These are phyloP conservation scores for Scarus forsteni DNA, from an alignment of 2,797 vertebrate species.

Conservation along the genomic window DNA sequence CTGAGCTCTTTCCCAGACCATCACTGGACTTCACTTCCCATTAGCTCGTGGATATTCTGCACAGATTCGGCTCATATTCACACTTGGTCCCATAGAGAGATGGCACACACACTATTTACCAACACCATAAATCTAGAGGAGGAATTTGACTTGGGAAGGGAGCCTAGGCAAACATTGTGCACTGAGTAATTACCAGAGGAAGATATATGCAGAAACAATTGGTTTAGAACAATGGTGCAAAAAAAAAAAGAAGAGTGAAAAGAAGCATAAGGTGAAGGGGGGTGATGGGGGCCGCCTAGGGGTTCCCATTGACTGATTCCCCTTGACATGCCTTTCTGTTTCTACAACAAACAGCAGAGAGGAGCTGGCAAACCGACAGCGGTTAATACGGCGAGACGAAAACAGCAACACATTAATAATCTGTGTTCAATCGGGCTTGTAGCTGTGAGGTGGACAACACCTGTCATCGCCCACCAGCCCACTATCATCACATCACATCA, in stretches of 20 bases:
- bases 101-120: conserved; percentile 25
- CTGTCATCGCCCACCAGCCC: conserved; percentile 35
- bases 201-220: conserved; percentile 49
- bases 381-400: conserved; percentile 46
- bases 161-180: conserved; percentile 39
- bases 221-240: conserved; percentile 24
- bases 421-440: conserved; percentile 55
- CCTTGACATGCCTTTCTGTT: conserved; percentile 33
- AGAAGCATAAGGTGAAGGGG: conserved; percentile 20
- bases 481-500: conserved; percentile 36
- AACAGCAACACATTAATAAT: conserved; percentile 41
- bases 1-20: conserved; percentile 61
- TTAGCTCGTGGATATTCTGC: conserved; percentile 50
- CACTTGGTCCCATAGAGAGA: conserved; percentile 14
- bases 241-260: conserved; percentile 27
- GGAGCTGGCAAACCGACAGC: conserved; percentile 40
- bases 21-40: conserved; percentile 65
- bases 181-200: conserved; percentile 52
- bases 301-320: conserved; percentile 43
- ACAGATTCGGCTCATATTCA: conserved; percentile 46
- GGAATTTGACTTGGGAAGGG: conserved; percentile 42
- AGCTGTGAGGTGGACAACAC: conserved; percentile 40
- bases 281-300: background rate
- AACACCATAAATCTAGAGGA: conserved; percentile 24
- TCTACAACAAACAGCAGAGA: conserved; percentile 27